Evolutionary conservation across 1,140 invertebrate species (phyloP).

Genomic region (Ceratina japonica): DNA sequence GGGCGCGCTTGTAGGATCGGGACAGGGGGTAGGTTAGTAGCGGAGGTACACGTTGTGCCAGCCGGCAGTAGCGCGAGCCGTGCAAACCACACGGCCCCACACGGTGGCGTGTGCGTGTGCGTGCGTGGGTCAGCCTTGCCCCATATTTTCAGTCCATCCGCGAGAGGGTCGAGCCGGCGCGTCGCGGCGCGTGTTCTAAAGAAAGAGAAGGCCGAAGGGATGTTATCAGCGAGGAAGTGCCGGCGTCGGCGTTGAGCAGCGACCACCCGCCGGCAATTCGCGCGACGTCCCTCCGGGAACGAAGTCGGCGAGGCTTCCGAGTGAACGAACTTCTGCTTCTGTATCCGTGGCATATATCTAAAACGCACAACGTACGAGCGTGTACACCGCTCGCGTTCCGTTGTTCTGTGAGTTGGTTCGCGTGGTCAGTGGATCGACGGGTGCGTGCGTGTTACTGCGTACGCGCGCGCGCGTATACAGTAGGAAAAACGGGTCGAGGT

Average conservation of each 20-base stretch:
- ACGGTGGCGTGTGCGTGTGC: constrained; percentile 11
- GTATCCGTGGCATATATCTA: background rate
- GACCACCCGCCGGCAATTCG: constrained; percentile 55
- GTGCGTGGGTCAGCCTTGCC: constrained; percentile 33
- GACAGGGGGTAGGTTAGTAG: constrained; percentile 70
- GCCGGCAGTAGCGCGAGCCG: constrained; percentile 77
- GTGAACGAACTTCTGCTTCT: constrained; percentile 49
- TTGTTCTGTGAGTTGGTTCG: background rate
- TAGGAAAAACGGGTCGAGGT: background rate
- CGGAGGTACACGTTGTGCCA: constrained; percentile 76
- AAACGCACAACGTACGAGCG: background rate
- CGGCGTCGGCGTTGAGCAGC: constrained; percentile 58
- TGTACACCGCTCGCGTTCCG: background rate
- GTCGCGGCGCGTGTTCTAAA: constrained; percentile 15
- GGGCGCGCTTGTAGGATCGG: constrained; percentile 20
- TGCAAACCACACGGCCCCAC: constrained; percentile 73
- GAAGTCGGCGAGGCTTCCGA: constrained; percentile 46
- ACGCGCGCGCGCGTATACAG: constrained; percentile 7
- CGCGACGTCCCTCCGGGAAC: constrained; percentile 48
- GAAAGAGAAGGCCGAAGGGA: constrained; percentile 26
- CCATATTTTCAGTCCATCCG: constrained; percentile 24
- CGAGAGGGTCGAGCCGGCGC: constrained; percentile 28
- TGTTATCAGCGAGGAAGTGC: constrained; percentile 58
- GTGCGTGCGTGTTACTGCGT: constrained; percentile 31
- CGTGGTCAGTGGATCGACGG: constrained; percentile 43